Evolutionary conservation across 2,888 invertebrate genomes (phyloP).

Genomic region (Podabrus alpinus): DNA sequence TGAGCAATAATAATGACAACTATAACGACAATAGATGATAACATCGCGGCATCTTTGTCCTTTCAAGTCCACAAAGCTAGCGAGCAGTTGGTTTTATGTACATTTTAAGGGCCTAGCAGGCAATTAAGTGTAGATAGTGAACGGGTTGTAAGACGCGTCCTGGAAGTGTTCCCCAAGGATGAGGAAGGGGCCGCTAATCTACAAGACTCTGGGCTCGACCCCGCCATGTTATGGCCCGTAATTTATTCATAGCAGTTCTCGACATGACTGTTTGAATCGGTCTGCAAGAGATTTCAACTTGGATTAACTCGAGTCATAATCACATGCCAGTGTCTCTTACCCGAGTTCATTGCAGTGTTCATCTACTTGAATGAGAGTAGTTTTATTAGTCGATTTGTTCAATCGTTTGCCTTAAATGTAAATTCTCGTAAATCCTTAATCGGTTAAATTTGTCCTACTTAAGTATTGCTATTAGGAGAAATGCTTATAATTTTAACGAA

Average conservation of each 20-base stretch:
- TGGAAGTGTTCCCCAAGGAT: constrained; percentile 52
- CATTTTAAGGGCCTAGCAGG: constrained; percentile 45
- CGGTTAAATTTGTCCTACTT: neutral
- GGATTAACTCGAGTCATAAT: constrained; percentile 54
- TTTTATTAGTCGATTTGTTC: constrained; percentile 33
- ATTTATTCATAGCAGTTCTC: constrained; percentile 55
- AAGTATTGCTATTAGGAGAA: neutral
- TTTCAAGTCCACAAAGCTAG: constrained; percentile 45
- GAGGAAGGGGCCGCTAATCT: constrained; percentile 47
- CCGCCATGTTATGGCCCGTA: constrained; percentile 47
- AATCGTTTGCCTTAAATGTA: constrained; percentile 8
- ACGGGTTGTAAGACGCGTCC: constrained; percentile 50
- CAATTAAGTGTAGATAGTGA: constrained; percentile 42
- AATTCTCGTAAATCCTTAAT: constrained; percentile 11
- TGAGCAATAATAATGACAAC: constrained; percentile 37
- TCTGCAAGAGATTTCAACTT: constrained; percentile 54
- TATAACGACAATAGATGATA: constrained; percentile 39
- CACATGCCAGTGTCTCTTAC: constrained; percentile 40
- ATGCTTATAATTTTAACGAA: neutral
- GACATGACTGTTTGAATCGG: constrained; percentile 53
- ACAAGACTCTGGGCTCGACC: constrained; percentile 48
- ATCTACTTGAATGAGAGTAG: constrained; percentile 29
- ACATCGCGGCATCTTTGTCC: constrained; percentile 41
- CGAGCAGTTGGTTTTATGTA: constrained; percentile 48
- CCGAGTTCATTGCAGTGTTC: constrained; percentile 26